Evolutionary conservation across 2,888 invertebrate genomes (phyloP), one percentile per base, ranked within the genome.

Genomic region (Acanthosepion lycidas): DNA sequence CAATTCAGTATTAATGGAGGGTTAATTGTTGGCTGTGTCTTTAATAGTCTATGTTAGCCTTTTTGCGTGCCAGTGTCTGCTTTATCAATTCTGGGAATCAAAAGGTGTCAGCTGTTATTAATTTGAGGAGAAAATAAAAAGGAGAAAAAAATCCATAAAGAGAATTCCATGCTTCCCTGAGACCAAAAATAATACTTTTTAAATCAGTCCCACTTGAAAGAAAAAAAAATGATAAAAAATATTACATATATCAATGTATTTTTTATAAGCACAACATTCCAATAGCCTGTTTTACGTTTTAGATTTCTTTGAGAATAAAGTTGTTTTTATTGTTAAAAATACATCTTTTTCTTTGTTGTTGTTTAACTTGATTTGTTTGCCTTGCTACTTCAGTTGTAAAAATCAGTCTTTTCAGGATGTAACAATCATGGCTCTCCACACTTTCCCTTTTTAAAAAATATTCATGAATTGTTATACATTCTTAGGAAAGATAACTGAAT

Each of bases 251-350:
- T 23, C 33, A 15, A 78, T 78, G n/a, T 78, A 78, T 78, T 78
- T 78, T 78, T 78, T 78, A 78, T 78, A 78, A 78, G 78, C 78
- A 78, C 64, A 26, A 64, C 78, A 78, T 78, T 33, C n/a, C 78
- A n/a, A 78, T 33, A 8, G 28, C n/a, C 78, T n/a, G n/a, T 78
- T 78, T 78, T 78, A 33, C n/a, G 15, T 78, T 78, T 78, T 78
- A 78, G 78, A 78, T n/a, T 78, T 78, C 78, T 78, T 33, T 78
- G 78, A 33, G 78, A 78, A 78, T 78, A 78, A 78, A 78, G 15
- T 78, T 78, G n/a, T n/a, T 78, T 78, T 78, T 78, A 78, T n/a
- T 18, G n/a, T 78, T 78, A 78, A 78, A 78, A 78, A 8, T 78
- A 12, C n/a, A 78, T 78, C n/a, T n/a, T n/a, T 64, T 78, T 78